Evolutionary conservation across 2,113 vertebrate species (phyloP).

Genomic region (Melanotaenia duboulayi): DNA sequence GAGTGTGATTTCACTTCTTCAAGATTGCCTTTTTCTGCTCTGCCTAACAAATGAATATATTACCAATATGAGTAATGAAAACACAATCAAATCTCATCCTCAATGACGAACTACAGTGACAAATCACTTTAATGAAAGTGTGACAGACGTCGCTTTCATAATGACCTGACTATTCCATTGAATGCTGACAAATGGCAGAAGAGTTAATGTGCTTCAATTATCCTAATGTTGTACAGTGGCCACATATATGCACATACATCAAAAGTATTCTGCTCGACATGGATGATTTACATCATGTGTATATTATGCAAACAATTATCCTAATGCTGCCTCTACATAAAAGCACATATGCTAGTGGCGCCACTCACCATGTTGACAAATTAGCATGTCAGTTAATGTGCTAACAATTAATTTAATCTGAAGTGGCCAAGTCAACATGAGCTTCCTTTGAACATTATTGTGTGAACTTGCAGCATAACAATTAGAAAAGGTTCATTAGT

Average conservation of each 20-base stretch:
- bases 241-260: conserved; percentile 36
- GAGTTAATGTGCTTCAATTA: conserved; percentile 53
- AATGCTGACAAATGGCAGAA: conserved; percentile 56
- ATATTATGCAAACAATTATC: conserved; percentile 30
- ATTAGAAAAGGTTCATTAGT: conserved; percentile 1
- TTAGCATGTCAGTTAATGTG: conserved; percentile 11
- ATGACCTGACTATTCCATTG: conserved; percentile 47
- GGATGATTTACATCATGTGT: conserved; percentile 14
- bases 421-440: not conserved
- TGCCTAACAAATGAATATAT: conserved; percentile 33
- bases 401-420: conserved; percentile 20
- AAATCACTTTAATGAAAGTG: conserved; percentile 51
- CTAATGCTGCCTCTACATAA: conserved; percentile 4
- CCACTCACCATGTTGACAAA: not conserved
- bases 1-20: conserved; percentile 14
- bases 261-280: conserved; percentile 16
- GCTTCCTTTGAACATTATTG: not conserved
- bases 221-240: conserved; percentile 16
- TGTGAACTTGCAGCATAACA: conserved; percentile 10
- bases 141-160: conserved; percentile 51
- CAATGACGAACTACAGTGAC: conserved; percentile 41
- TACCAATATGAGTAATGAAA: conserved; percentile 39
- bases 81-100: conserved; percentile 45
- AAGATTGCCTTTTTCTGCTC: conserved; percentile 2
- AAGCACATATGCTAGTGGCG: conserved; percentile 1